These are phyloP conservation scores for Okamejei kenojei DNA, from an alignment of 2,797 vertebrate genomes.

Conservation along the genomic window DNA sequence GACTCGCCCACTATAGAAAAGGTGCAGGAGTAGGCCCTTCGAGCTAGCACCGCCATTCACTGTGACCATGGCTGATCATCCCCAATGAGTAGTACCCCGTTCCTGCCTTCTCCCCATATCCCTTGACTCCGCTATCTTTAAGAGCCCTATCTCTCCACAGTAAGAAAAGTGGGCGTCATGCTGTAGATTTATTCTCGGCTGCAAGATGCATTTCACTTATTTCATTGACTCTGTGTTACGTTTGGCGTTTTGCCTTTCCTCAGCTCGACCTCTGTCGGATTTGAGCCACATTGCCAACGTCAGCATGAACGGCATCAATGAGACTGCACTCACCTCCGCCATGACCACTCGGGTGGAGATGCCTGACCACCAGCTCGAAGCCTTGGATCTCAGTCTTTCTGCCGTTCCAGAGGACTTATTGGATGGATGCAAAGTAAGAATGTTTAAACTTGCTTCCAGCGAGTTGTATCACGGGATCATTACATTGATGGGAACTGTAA, in stretches of 20 bases:
- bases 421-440: slow-evolving; percentile 85
- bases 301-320: slow-evolving; percentile 67
- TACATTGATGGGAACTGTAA: background rate
- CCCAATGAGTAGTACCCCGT: too few species aligned
- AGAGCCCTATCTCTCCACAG: too few species aligned
- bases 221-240: background rate
- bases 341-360: slow-evolving; percentile 65
- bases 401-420: slow-evolving; percentile 75
- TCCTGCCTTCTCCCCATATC: too few species aligned
- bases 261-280: slow-evolving; percentile 67
- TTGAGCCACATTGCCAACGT: slow-evolving; percentile 87
- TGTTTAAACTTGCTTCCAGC: background rate
- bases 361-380: slow-evolving; percentile 66
- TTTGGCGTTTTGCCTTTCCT: slow-evolving; percentile 41
- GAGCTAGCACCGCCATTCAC: too few species aligned
- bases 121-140: too few species aligned
- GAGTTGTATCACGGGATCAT: background rate
- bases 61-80: too few species aligned
- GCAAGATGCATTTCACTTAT: background rate
- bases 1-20: too few species aligned
- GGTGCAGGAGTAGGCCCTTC: too few species aligned
- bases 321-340: slow-evolving; percentile 66
- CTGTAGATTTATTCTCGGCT: background rate
- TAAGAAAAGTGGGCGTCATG: background rate
- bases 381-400: slow-evolving; percentile 72